Percentiles rank a stretch among this genome's conserved stretches.
Conservation (phyloP, 2,888 invertebrate genomes). For the Lasioglossum lativentre region DNA sequence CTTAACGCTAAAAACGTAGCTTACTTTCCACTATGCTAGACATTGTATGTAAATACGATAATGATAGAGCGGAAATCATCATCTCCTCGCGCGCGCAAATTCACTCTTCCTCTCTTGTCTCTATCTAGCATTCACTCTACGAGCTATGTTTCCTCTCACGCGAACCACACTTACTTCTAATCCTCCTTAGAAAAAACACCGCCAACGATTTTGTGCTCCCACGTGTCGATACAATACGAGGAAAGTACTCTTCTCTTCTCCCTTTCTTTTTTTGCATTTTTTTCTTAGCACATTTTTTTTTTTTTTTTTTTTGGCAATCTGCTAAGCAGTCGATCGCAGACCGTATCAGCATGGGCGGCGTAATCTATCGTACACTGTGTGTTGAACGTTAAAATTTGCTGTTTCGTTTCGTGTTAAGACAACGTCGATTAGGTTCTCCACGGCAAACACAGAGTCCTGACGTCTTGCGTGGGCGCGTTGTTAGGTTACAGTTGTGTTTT, state of each 20-base stretch:
- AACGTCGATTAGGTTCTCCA: constrained; percentile 35
- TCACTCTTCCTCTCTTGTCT: constrained; percentile 8
- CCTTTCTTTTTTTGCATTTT: constrained; percentile 49
- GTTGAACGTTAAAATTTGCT: constrained; percentile 62
- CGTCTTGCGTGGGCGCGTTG: constrained; percentile 1
- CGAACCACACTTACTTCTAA: constrained; percentile 28
- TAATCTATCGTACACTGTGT: constrained; percentile 61
- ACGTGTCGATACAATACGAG: constrained; percentile 45
- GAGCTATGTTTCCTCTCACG: constrained; percentile 23
- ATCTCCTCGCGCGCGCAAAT: constrained; percentile 46
- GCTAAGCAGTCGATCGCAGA: constrained; percentile 55
- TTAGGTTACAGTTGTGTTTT: background rate
- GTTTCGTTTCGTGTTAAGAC: constrained; percentile 2
- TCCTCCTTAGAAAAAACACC: constrained; percentile 41
- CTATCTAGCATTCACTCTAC: constrained; percentile 38
- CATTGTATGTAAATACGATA: constrained; percentile 67
- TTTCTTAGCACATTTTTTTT: constrained; percentile 16
- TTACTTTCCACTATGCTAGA: constrained; percentile 59
- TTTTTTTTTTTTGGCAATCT: constrained; percentile 68
- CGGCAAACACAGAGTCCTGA: constrained; percentile 37
- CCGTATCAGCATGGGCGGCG: constrained; percentile 63
- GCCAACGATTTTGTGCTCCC: constrained; percentile 57
- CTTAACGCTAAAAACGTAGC: constrained; percentile 70
- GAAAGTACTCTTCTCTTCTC: constrained; percentile 32
- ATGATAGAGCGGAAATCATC: constrained; percentile 66